A percentile compares a stretch with the other conserved stretches of the same genome.
Evolutionary conservation across 2,113 vertebrate genomes (phyloP).

Genomic region (Alligator mississippiensis): DNA sequence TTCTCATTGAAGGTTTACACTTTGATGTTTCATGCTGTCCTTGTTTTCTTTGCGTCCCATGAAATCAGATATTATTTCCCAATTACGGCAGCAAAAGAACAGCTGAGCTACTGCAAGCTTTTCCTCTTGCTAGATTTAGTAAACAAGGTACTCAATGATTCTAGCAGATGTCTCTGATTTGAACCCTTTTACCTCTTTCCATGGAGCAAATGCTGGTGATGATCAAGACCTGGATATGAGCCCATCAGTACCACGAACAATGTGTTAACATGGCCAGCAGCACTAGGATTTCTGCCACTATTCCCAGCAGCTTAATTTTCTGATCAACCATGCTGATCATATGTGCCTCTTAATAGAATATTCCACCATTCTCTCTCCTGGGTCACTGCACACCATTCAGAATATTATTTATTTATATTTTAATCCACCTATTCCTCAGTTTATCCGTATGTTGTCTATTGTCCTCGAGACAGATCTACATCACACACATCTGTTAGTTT

Average conservation of each 20-base stretch:
- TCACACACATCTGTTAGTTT: not conserved
- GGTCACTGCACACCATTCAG: not conserved
- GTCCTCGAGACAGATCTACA: fast-evolving
- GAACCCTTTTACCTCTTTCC: slow-evolving; percentile 38
- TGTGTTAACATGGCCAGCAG: slow-evolving; percentile 8
- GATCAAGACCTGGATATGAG: slow-evolving; percentile 30
- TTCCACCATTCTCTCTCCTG: not conserved
- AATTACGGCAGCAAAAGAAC: slow-evolving; percentile 36
- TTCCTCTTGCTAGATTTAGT: slow-evolving; percentile 29
- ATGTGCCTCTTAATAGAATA: not conserved
- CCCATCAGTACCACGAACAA: not conserved
- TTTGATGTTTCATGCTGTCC: not conserved
- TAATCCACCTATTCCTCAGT: not conserved
- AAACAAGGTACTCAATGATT: slow-evolving; percentile 21
- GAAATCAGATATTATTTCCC: slow-evolving; percentile 29
- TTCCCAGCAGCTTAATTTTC: slow-evolving; percentile 32
- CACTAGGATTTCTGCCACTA: slow-evolving; percentile 30
- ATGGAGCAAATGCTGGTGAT: slow-evolving; percentile 16
- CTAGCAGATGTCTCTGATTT: slow-evolving; percentile 66
- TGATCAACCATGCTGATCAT: not conserved
- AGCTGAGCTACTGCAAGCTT: slow-evolving; percentile 48
- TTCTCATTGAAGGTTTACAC: not conserved
- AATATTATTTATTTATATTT: not conserved
- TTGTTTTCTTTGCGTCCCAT: not conserved
- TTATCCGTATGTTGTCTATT: not conserved